phyloP scores from a whole-genome alignment of 2,888 invertebrate genomes.

The Philereme vetulata region DNA sequence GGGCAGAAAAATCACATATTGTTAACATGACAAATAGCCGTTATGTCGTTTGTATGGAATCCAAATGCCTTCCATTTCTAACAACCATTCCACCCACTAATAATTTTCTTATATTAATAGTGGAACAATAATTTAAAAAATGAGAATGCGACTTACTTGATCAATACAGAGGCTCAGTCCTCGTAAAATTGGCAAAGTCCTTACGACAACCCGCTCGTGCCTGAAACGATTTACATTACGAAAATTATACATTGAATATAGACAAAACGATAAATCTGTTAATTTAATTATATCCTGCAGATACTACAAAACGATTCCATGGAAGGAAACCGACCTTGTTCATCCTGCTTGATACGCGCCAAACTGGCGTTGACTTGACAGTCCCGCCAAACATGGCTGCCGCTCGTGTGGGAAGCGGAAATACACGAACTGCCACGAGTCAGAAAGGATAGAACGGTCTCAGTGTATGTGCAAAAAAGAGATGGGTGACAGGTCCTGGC shows the following conservation, averaged over 20 bases:
- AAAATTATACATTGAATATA: slow-evolving; percentile 28
- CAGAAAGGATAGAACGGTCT: slow-evolving; percentile 74
- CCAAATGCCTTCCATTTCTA: too few species aligned
- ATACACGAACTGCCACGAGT: slow-evolving; percentile 79
- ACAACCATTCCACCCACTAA: background rate
- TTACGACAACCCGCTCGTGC: slow-evolving; percentile 32
- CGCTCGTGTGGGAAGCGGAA: slow-evolving; percentile 81
- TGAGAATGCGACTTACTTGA: slow-evolving; percentile 31
- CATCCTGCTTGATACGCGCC: slow-evolving; percentile 74
- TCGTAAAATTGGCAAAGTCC: slow-evolving; percentile 8
- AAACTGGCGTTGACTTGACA: slow-evolving; percentile 81
- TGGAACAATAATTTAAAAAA: too few species aligned
- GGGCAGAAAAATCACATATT: too few species aligned
- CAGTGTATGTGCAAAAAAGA: slow-evolving; percentile 69
- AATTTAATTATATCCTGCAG: slow-evolving; percentile 38
- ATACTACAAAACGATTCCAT: slow-evolving; percentile 53
- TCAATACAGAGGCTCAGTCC: slow-evolving; percentile 30
- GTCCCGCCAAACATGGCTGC: slow-evolving; percentile 83
- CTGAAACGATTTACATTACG: slow-evolving; percentile 54
- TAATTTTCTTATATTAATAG: background rate
- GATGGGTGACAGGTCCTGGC: slow-evolving; percentile 74
- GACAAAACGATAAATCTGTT: slow-evolving; percentile 9
- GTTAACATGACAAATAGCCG: too few species aligned
- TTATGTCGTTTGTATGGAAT: too few species aligned
- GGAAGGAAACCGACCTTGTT: slow-evolving; percentile 72